Base-by-base conservation (phyloP, 2,113 vertebrate species). In the Caranx melampygus region DNA sequence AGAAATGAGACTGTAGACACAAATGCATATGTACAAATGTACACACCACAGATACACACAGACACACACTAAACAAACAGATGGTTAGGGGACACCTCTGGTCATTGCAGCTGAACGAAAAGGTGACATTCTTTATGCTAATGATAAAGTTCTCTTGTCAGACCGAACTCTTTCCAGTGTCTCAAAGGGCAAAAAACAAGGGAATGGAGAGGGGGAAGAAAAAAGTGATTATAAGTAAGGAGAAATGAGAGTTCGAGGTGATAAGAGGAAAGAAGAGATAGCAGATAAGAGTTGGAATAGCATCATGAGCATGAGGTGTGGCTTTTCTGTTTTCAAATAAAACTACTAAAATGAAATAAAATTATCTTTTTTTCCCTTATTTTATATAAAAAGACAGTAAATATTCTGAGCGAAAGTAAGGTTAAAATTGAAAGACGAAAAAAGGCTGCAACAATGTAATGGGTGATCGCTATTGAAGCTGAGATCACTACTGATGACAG, bases 51-150 rank as follows among this genome's bases (percentile, higher is more conserved):
- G 40, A 69, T 52, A 57, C 58, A 75, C 52, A 66, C 63, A 84
- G 62, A 75, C 61, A 40, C 6, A 73, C 61, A 65, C 49, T 5
- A 81, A 78, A 78, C 75, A 90, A 81, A 66, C 91, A 93, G 91
- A 90, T 92, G 90, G 92, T 77, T 42, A 55, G 78, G 73, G 78
- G 76, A 78, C 78, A 78, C 58, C 45, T 57, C n/a, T 65, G 59
- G 71, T 78, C 64, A 69, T 26, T 52, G 54, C 72, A 65, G 78
- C 73, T 83, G 74, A 89, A 57, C 61, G 83, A 80, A 84, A 89
- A 92, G 88, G 92, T 93, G 90, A 93, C 91, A 90, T 89, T 93
- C 75, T 54, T 85, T 81, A 93, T 93, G 91, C 77, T 91, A 91
- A 93, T 91, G 68, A 57, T 33, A 82, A 84, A 88, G 86, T 86